A percentile compares a stretch with the other conserved stretches of the same genome.
Conservation (phyloP, 35 echinoderm and acorn worm genomes). For the Lytechinus pictus region DNA sequence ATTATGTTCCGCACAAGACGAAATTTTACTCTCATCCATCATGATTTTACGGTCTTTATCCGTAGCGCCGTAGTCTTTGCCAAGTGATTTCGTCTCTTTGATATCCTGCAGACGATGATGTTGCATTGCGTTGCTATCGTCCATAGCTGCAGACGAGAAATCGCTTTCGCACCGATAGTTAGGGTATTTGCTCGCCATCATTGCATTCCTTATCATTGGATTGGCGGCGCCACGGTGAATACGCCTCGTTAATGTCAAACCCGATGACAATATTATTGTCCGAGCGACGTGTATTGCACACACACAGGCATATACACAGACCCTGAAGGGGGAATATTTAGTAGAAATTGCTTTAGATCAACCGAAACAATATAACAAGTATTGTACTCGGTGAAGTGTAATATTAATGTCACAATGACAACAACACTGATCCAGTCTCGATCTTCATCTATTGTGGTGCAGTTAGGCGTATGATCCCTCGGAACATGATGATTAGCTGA, state of each 20-base stretch:
- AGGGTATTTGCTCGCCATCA: background rate
- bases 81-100: background rate
- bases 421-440: no score
- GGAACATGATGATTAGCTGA: no score
- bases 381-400: no score
- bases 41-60: background rate
- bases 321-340: no score
- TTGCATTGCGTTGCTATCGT: background rate
- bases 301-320: background rate
- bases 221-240: background rate
- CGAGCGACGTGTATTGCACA: background rate
- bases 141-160: background rate
- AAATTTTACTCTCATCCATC: background rate
- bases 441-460: no score
- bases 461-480: no score
- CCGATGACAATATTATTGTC: no score
- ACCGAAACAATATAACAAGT: no score
- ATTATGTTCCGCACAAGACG: background rate
- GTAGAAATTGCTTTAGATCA: no score
- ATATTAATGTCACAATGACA: no score
- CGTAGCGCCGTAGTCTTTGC: background rate
- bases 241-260: background rate
- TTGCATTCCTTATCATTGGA: background rate
- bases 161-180: background rate
- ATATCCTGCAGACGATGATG: background rate